Evolutionary conservation across 2,888 invertebrate species (phyloP), one percentile per base, ranked within the genome.

Genomic region (Scrobipalpa costella): DNA sequence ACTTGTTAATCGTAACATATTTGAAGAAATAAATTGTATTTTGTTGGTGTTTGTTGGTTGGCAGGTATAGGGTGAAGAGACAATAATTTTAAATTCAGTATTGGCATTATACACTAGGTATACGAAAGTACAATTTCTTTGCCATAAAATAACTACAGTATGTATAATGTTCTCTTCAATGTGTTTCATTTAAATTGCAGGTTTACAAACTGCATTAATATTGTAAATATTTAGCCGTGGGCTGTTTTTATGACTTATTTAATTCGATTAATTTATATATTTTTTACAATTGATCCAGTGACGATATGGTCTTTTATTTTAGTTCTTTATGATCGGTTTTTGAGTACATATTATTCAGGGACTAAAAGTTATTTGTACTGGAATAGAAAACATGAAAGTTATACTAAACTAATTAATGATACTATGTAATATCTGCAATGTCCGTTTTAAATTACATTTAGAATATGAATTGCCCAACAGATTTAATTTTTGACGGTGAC

Each of bases 221-320:
- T 44, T 44, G 44, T 44, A 44, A 44, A 44, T 44, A 44, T 6
- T 44, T 44, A 44, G 15, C 44, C 15, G 15, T 44, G 1, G 5
- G 15, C 44, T 44, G 15, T 27, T 44, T 44, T 44, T 44, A 44
- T 44, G n/a, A 44, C 44, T 44, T 15, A 44, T 44, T 44, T 44
- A 44, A n/a, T 44, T 44, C 15, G 44, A 44, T 44, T 44, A 44
- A 15, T 44, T 44, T 44, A 15, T 44, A 15, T 44, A 9, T 15
- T 44, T 15, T 44, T 6, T 44, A 44, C n/a, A 44, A 15, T 44
- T n/a, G 15, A 44, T 15, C 44, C 44, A 44, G 15, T 44, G n/a
- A 15, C 15, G 15, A 15, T 15, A 44, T 44, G 7, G 15, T n/a
- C 1, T 15, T n/a, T 13, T 6, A 44, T 44, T 44, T 44, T 44